These are phyloP conservation scores for Caenorhabditis sp. DNA, from an alignment of 2,888 invertebrate genomes.

Conservation along the genomic window DNA sequence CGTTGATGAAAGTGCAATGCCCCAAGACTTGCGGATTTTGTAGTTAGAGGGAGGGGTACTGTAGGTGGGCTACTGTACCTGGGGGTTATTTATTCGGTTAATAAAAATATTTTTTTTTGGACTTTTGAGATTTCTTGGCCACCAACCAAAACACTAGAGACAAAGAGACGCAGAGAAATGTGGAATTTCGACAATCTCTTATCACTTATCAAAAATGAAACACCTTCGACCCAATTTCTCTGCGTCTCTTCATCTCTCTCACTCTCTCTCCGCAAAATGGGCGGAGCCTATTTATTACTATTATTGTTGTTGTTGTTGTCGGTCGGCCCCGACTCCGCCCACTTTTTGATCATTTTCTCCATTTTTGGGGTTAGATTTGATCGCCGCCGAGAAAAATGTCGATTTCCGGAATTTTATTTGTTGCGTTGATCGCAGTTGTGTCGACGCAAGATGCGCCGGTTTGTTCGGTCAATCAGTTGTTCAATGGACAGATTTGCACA, in stretches of 20 bases:
- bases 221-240: neutral
- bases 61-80: neutral
- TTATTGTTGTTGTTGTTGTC: too few relatives aligned
- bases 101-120: too few relatives aligned
- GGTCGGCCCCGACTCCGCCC: neutral
- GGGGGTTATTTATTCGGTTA: neutral
- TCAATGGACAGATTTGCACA: constrained; percentile 68
- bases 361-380: neutral
- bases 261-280: neutral
- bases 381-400: too few relatives aligned
- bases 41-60: constrained; percentile 3
- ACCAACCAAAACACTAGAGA: too few relatives aligned
- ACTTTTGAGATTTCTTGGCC: too few relatives aligned
- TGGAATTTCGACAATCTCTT: neutral
- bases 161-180: too few relatives aligned
- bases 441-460: constrained; percentile 47
- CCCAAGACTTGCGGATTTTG: constrained; percentile 28
- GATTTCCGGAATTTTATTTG: too few relatives aligned
- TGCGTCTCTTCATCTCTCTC: neutral
- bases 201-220: neutral
- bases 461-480: constrained; percentile 66
- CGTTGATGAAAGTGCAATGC: constrained; percentile 23
- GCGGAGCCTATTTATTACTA: neutral
- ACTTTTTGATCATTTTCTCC: neutral
- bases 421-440: neutral